Percentiles rank a stretch among this genome's conserved stretches.
Evolutionary conservation across 2,888 invertebrate genomes (phyloP).

Genomic region (Drosophila leonis): DNA sequence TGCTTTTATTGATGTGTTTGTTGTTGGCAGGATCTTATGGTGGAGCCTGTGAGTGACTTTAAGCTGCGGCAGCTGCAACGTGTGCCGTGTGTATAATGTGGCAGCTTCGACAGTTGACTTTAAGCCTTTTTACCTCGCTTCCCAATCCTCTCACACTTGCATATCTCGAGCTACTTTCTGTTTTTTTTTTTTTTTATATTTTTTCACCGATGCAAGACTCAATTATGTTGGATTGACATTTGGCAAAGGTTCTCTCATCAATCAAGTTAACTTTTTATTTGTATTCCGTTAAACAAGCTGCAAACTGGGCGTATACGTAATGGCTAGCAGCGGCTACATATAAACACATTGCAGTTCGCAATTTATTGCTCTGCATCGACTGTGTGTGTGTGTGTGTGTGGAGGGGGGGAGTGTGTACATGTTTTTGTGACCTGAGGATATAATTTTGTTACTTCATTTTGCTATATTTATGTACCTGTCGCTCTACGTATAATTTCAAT

Average conservation of each 20-base stretch:
- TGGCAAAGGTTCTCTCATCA: conserved; percentile 80
- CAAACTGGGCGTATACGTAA: conserved; percentile 66
- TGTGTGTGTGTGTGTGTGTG: conserved; percentile 4
- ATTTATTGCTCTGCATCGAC: conserved; percentile 48
- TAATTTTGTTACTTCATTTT: conserved; percentile 50
- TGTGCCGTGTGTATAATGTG: conserved; percentile 62
- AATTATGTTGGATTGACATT: conserved; percentile 83
- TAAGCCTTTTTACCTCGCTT: conserved; percentile 35
- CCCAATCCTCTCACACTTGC: conserved; percentile 14
- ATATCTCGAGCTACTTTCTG: conserved; percentile 14
- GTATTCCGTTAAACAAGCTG: conserved; percentile 18
- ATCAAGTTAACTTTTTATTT: conserved; percentile 72
- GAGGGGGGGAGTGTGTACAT: conserved; percentile 12
- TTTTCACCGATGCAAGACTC: conserved; percentile 58
- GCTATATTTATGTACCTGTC: conserved; percentile 35
- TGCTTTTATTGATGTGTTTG: conserved; percentile 45
- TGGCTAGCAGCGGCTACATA: conserved; percentile 54
- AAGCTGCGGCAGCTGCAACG: conserved; percentile 58
- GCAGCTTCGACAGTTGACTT: conserved; percentile 54
- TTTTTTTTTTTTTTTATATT: conserved; percentile 2
- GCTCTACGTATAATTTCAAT: conserved; percentile 48
- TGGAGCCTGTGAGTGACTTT: conserved; percentile 63
- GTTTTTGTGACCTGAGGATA: conserved; percentile 46
- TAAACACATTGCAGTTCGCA: conserved; percentile 51
- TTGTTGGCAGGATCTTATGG: conserved; percentile 38